phyloP scores from a whole-genome alignment of 2,888 invertebrate genomes.

The Drosophila mimica region DNA sequence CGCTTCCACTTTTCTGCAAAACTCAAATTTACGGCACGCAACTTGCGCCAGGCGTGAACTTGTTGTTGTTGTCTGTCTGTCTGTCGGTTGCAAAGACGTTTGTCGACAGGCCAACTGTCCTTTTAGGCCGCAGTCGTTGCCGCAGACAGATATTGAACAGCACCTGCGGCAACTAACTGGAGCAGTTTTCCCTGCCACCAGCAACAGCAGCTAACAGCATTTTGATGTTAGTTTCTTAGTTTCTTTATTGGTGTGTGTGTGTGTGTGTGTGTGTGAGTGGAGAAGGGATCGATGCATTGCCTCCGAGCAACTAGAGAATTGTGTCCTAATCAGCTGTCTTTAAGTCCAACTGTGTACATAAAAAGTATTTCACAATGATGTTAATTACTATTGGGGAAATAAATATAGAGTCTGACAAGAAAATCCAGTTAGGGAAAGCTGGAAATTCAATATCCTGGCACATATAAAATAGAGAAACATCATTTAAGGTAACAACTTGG shows the following conservation, averaged over 20 bases:
- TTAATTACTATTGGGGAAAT: constrained; percentile 7
- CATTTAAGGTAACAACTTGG: not conserved
- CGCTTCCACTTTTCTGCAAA: constrained; percentile 43
- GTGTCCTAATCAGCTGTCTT: constrained; percentile 26
- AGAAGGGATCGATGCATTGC: constrained; percentile 28
- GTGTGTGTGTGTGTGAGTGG: not conserved
- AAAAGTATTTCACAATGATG: constrained; percentile 18
- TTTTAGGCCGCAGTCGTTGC: constrained; percentile 55
- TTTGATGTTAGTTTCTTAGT: constrained; percentile 51
- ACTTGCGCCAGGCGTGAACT: constrained; percentile 73
- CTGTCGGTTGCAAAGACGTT: constrained; percentile 59
- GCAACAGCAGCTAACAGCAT: constrained; percentile 62
- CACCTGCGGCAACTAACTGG: constrained; percentile 48
- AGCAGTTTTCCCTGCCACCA: constrained; percentile 47
- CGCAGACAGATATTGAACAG: constrained; percentile 51
- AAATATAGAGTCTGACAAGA: not conserved
- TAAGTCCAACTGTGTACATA: constrained; percentile 14
- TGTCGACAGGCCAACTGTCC: constrained; percentile 73
- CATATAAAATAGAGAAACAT: not conserved
- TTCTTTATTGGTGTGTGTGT: constrained; percentile 10
- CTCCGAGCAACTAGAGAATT: constrained; percentile 7
- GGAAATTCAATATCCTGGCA: not conserved
- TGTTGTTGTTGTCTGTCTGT: constrained; percentile 26
- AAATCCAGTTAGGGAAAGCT: not conserved
- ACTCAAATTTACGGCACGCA: constrained; percentile 74